phyloP scores from a whole-genome alignment of 2,797 vertebrate species.

The Gallinago nigripennis region DNA sequence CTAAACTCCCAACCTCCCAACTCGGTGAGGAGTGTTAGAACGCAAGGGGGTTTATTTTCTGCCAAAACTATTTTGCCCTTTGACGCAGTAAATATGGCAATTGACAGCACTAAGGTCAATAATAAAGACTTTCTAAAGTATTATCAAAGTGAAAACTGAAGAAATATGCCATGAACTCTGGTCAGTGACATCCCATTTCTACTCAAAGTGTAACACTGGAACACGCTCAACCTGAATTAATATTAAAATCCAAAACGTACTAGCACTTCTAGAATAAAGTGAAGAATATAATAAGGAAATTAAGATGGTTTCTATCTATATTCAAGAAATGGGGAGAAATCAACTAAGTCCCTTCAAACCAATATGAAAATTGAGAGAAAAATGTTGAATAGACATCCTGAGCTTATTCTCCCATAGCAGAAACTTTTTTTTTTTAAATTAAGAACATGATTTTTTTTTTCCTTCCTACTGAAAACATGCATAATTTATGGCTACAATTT shows the following conservation, averaged over 20 bases:
- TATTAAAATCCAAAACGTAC: neutral
- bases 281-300: neutral
- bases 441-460: neutral
- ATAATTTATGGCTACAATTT: neutral
- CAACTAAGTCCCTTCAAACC: neutral
- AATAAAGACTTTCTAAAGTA: neutral
- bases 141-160: neutral
- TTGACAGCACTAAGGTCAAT: neutral
- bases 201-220: neutral
- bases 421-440: neutral
- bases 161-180: neutral
- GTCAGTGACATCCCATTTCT: neutral
- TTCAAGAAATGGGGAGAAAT: neutral
- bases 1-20: too few species aligned
- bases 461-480: neutral
- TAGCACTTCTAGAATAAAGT: neutral
- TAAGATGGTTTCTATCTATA: neutral
- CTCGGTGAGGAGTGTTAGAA: too few species aligned
- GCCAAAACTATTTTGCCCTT: too few species aligned
- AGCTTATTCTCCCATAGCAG: conserved; percentile 2
- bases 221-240: neutral
- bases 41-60: too few species aligned
- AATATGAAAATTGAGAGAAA: neutral
- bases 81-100: neutral
- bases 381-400: neutral